Conservation (phyloP, 2,888 invertebrate genomes). For the Xylota segnis region DNA sequence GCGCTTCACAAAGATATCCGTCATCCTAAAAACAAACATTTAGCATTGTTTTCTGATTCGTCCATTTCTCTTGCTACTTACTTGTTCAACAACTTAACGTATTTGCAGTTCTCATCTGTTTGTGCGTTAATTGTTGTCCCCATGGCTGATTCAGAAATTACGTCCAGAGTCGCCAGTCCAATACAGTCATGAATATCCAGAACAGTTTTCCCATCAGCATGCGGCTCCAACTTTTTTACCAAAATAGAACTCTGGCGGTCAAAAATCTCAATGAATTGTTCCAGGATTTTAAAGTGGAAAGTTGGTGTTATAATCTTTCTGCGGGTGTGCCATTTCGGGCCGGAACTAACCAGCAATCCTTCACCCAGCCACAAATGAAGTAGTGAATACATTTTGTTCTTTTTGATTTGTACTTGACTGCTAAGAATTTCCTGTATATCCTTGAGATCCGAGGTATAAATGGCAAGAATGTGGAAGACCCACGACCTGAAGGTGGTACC, state of each 20-base stretch:
- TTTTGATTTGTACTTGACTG: constrained; percentile 63
- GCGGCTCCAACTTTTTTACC: constrained; percentile 85
- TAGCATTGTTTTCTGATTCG: neutral
- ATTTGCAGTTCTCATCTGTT: constrained; percentile 87
- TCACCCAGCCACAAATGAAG: constrained; percentile 75
- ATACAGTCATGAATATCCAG: constrained; percentile 75
- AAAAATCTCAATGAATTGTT: constrained; percentile 88
- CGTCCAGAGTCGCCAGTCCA: constrained; percentile 74
- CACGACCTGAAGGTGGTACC: constrained; percentile 68
- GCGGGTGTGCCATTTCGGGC: constrained; percentile 86
- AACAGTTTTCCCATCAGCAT: constrained; percentile 82
- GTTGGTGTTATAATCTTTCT: constrained; percentile 90
- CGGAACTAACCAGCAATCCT: constrained; percentile 67
- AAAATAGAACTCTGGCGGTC: constrained; percentile 87
- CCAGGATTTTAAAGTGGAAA: constrained; percentile 90
- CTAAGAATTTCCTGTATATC: constrained; percentile 65
- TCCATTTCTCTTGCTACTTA: constrained; percentile 80
- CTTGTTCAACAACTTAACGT: constrained; percentile 89
- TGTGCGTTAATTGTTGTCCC: constrained; percentile 84
- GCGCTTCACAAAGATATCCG: constrained; percentile 74
- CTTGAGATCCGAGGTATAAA: constrained; percentile 75
- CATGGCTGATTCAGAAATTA: constrained; percentile 79
- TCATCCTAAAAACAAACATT: constrained; percentile 52
- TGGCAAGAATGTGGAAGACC: constrained; percentile 71
- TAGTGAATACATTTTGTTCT: constrained; percentile 78